These are phyloP conservation scores for Caradrina clavipalpis DNA, from an alignment of 2,888 invertebrate genomes.

Conservation along the genomic window DNA sequence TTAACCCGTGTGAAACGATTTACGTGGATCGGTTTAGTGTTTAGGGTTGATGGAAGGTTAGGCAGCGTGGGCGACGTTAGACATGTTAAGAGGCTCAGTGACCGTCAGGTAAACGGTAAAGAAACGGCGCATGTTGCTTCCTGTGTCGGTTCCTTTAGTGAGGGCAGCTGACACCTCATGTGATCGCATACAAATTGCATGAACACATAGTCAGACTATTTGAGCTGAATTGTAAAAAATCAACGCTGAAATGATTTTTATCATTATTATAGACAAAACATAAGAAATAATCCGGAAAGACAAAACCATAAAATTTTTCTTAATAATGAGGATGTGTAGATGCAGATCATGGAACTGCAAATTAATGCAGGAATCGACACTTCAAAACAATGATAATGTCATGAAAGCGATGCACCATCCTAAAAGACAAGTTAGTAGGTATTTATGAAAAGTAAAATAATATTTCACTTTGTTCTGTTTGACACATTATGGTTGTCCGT, in stretches of 20 bases:
- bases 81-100: not conserved
- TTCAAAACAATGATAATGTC: not conserved
- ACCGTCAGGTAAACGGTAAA: not conserved
- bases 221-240: not conserved
- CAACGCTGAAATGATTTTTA: too few species aligned
- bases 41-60: slow-evolving; percentile 42
- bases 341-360: slow-evolving; percentile 2
- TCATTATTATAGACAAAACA: too few species aligned
- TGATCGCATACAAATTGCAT: not conserved
- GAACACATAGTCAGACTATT: not conserved
- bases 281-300: too few species aligned
- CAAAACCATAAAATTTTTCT: too few species aligned
- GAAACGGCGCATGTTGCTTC: not conserved
- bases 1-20: slow-evolving; percentile 60
- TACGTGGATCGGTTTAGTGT: slow-evolving; percentile 49
- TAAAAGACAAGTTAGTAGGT: not conserved
- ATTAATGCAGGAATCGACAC: not conserved
- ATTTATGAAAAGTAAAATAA: slow-evolving; percentile 8
- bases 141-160: not conserved
- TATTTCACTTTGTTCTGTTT: not conserved
- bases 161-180: not conserved
- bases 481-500: slow-evolving; percentile 3
- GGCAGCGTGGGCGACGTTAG: not conserved
- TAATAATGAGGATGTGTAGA: not conserved
- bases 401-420: too few species aligned